Conservation (phyloP, 2,797 vertebrate genomes). For the Anguilla pacifica region DNA sequence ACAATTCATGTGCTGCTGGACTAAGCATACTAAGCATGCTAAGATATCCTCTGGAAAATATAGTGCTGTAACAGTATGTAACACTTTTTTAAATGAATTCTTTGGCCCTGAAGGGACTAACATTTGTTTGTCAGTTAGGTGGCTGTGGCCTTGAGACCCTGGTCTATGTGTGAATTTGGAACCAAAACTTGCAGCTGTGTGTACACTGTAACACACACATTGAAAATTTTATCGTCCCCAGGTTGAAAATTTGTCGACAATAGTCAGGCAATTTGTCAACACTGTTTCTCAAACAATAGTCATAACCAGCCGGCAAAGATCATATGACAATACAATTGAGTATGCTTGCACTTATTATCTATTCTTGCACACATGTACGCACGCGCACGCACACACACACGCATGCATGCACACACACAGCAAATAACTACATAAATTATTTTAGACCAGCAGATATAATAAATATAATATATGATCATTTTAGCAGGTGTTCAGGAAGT, state of each 20-base stretch:
- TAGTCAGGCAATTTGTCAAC: too few species aligned
- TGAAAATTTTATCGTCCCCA: neutral
- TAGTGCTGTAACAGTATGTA: too few species aligned
- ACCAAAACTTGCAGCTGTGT: neutral
- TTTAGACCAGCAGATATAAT: neutral
- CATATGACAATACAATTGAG: neutral
- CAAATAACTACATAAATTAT: neutral
- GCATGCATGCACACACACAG: neutral
- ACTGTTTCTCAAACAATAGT: neutral
- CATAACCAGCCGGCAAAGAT: neutral
- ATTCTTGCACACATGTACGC: neutral
- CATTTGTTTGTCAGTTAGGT: too few species aligned
- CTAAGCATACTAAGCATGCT: too few species aligned
- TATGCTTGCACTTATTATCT: neutral
- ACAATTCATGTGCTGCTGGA: too few species aligned
- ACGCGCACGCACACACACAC: neutral
- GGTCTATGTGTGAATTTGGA: too few species aligned
- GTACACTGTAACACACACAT: neutral
- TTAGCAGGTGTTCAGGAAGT: neutral
- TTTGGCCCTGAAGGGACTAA: too few species aligned
- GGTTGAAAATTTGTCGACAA: too few species aligned
- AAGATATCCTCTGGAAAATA: too few species aligned
- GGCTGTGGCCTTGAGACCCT: too few species aligned
- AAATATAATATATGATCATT: neutral
- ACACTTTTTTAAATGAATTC: too few species aligned